A percentile compares a stretch with the other conserved stretches of the same genome.
Conservation (phyloP, 2,888 invertebrate species). For the Ectropis crepuscularia region DNA sequence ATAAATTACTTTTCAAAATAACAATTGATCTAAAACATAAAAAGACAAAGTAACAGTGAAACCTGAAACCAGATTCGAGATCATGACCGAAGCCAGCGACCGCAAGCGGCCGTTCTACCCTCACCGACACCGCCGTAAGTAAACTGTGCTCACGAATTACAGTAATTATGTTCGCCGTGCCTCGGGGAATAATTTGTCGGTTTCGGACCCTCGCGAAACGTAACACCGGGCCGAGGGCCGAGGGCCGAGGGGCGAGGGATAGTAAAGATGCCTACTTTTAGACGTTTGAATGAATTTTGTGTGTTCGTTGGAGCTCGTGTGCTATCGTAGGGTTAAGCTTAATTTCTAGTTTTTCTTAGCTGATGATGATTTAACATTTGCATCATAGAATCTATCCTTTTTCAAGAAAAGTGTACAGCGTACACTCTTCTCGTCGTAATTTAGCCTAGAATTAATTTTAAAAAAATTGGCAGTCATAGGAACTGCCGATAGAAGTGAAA, state of each 20-base stretch:
- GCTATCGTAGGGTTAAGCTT: not conserved
- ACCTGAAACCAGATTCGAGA: not conserved
- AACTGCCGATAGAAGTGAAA: too few species aligned
- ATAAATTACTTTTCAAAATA: too few species aligned
- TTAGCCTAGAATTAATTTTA: too few species aligned
- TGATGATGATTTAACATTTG: too few species aligned
- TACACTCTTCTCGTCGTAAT: too few species aligned
- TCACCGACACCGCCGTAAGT: slow-evolving; percentile 51
- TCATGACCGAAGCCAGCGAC: not conserved
- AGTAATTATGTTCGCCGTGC: slow-evolving; percentile 70
- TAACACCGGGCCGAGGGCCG: slow-evolving; percentile 51
- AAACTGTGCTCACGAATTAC: slow-evolving; percentile 73
- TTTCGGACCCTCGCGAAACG: slow-evolving; percentile 63
- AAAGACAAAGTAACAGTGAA: too few species aligned
- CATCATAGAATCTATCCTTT: too few species aligned
- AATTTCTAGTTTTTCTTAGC: not conserved
- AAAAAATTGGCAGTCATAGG: too few species aligned
- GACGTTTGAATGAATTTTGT: slow-evolving; percentile 15
- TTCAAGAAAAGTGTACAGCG: too few species aligned
- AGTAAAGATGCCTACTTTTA: slow-evolving; percentile 54
- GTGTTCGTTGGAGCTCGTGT: not conserved
- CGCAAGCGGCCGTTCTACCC: slow-evolving; percentile 32
- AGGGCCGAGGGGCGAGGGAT: slow-evolving; percentile 15
- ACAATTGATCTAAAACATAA: too few species aligned
- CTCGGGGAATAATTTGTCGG: slow-evolving; percentile 69